phyloP scores from a whole-genome alignment of 2,113 vertebrate species.

The Macquaria ambigua region DNA sequence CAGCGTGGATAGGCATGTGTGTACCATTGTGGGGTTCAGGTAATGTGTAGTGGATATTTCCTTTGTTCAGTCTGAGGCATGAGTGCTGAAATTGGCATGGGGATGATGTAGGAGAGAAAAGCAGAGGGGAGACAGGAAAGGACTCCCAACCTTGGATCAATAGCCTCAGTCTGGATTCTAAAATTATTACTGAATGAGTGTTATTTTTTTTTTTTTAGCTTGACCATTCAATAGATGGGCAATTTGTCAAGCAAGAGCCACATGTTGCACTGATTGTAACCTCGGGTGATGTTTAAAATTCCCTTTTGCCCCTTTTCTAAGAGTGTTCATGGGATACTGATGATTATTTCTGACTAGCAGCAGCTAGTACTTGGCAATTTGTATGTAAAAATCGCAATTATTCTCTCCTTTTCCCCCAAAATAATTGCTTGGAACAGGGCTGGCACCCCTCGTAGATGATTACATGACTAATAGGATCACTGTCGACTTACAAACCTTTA shows the following conservation, averaged over 20 bases:
- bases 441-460: neutral
- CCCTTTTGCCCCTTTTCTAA: neutral
- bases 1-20: conserved; percentile 15
- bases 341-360: neutral
- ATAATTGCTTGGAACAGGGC: neutral
- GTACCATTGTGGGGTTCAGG: neutral
- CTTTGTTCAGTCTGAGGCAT: conserved; percentile 59
- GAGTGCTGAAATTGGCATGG: conserved; percentile 34
- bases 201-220: neutral
- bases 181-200: conserved; percentile 29
- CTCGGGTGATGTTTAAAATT: neutral
- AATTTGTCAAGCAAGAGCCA: conserved; percentile 19
- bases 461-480: conserved; percentile 9
- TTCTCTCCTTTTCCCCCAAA: neutral
- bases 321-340: neutral
- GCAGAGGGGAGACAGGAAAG: conserved; percentile 15
- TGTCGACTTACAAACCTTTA: neutral
- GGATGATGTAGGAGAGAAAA: conserved; percentile 12
- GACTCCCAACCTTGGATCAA: conserved; percentile 28
- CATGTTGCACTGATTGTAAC: conserved; percentile 31
- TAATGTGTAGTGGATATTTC: conserved; percentile 46
- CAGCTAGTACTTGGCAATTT: neutral
- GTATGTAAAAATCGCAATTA: neutral
- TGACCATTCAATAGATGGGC: neutral
- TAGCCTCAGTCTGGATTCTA: conserved; percentile 42